Conservation (phyloP, 2,797 vertebrate genomes). For the Pseudotriccus pelzelni region DNA sequence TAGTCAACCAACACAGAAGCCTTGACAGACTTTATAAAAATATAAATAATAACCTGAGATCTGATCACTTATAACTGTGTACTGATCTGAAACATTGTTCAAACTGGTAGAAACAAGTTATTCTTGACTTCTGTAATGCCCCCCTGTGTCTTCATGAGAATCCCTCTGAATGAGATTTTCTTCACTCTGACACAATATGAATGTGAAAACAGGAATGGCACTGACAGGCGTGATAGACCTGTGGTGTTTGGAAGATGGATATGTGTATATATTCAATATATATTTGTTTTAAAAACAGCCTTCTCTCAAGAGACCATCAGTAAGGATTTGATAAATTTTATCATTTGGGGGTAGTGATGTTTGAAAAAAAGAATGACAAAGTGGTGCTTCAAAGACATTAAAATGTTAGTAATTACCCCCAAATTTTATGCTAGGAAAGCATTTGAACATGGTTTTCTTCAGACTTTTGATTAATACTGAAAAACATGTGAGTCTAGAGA, state of each 20-base stretch:
- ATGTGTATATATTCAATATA: not conserved
- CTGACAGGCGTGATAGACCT: not conserved
- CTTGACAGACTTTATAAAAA: not conserved
- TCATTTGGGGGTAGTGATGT: not conserved
- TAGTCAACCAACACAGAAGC: not conserved
- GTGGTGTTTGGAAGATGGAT: not conserved
- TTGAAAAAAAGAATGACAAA: not conserved
- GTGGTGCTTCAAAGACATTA: not conserved
- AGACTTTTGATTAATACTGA: not conserved
- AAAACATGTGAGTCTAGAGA: not conserved
- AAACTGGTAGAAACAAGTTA: not conserved
- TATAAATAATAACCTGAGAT: conserved; percentile 4
- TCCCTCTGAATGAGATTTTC: not conserved
- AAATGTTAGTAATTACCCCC: not conserved
- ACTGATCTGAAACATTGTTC: not conserved
- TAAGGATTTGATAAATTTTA: not conserved
- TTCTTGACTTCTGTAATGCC: not conserved
- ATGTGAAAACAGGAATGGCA: not conserved
- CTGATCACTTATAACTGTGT: not conserved
- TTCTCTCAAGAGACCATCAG: not conserved
- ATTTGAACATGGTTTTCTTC: not conserved
- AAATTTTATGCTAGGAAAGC: not conserved
- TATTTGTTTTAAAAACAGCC: not conserved
- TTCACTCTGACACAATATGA: not conserved
- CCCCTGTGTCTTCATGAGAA: not conserved